Evolutionary conservation across 35 echinoderm and acorn worm species (phyloP), one percentile per base, ranked within the genome.

Genomic region (Apostichopus japonicus): DNA sequence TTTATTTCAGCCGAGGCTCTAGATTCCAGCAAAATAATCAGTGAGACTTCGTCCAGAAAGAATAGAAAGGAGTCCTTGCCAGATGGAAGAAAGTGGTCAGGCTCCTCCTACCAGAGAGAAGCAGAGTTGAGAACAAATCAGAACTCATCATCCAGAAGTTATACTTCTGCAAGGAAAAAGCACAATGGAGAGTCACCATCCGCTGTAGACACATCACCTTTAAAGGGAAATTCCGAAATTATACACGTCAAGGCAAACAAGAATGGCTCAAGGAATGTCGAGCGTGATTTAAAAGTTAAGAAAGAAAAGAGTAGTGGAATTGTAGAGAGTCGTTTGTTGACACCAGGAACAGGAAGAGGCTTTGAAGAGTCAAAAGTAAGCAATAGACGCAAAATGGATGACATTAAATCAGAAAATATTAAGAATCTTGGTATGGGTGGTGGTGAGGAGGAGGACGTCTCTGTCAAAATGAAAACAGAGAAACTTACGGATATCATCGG

Each of bases 371-470:
- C 8, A 15, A 80, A 27, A 83, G 1, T 17, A 55, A 53, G 79
- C 15, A 83, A 44, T 17, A 16, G n/a, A 83, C 8, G 9, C 6
- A 54, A 55, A 83, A 83, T 83, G 79, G 79, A 83, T 83, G 79
- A 83, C 4, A 52, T 83, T 16, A 52, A 83, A 55, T 83, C 79
- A 54, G 19, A 83, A 14, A 83, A 83, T 6, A 8, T 83, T 1
- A 83, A 83, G 17, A 83, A 83, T 17, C 44, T 83, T n/a, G 44
- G 6, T 16, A 6, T 83, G 8, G 63, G 63, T 15, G 33, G 33
- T 44, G 33, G 33, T 44, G 33, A 44, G 33, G 33, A 44, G 33
- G 33, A 67, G 63, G 63, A 67, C 5, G 63, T 67, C 19, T 67
- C 63, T 19, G 19, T 67, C 19, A 9, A 19, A 67, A 11, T 67